phyloP scores from a whole-genome alignment of 2,113 vertebrate genomes.

The Vanacampus margaritifer region DNA sequence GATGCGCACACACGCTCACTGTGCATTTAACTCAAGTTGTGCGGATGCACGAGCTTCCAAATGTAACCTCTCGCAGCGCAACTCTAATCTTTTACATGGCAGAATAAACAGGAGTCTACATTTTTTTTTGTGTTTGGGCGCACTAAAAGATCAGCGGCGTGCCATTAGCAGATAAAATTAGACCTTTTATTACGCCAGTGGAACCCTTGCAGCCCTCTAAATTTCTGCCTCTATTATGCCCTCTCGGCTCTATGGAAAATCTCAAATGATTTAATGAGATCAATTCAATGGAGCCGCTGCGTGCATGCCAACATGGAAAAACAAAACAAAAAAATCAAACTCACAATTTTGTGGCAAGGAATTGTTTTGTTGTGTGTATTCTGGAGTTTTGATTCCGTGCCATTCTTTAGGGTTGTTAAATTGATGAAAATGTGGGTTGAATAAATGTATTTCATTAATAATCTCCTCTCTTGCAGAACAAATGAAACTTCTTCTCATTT shows the following conservation, averaged over 20 bases:
- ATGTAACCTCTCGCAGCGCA: neutral
- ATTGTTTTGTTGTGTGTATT: constrained; percentile 37
- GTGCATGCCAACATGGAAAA: constrained; percentile 40
- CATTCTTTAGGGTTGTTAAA: constrained; percentile 31
- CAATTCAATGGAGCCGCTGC: constrained; percentile 49
- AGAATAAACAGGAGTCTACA: constrained; percentile 13
- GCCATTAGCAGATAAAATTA: constrained; percentile 52
- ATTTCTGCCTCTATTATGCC: constrained; percentile 51
- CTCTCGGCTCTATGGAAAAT: constrained; percentile 55
- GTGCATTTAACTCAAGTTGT: constrained; percentile 7
- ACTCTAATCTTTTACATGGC: neutral
- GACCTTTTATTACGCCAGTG: constrained; percentile 39
- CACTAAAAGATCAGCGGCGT: constrained; percentile 34
- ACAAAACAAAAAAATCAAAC: constrained; percentile 1
- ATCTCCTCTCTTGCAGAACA: neutral
- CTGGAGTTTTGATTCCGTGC: constrained; percentile 4
- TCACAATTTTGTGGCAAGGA: constrained; percentile 27
- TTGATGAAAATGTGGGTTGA: neutral
- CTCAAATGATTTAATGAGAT: constrained; percentile 60
- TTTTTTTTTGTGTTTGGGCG: constrained; percentile 16
- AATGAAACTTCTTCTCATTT: neutral
- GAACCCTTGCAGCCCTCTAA: constrained; percentile 43
- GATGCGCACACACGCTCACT: constrained; percentile 6
- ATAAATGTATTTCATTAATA: neutral
- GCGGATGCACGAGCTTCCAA: constrained; percentile 4